Evolutionary conservation across 1,140 invertebrate species (phyloP), one percentile per base, ranked within the genome.

Genomic region (Laodelphax striatellus): DNA sequence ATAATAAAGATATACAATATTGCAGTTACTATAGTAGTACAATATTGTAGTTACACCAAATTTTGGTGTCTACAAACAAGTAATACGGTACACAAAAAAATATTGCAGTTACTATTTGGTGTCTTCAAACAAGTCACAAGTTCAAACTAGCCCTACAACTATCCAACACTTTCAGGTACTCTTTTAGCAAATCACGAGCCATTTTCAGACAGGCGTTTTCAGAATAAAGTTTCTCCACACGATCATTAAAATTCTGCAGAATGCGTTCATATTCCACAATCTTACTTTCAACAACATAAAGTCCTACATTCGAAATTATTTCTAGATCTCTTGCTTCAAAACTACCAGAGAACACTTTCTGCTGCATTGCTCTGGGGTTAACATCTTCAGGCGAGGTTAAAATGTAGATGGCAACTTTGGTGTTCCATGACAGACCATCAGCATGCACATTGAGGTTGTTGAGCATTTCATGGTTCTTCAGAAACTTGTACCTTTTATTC

Each of bases 341-440:
- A 16, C 67, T 57, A 60, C 66, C 58, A 13, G 63, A 62, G 63
- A 71, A 75, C 42, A 76, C 68, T 61, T 71, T 73, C 14, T 62
- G 52, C 52, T 68, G 70, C 64, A 73, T 72, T 53, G 65, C 34
- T 31, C 68, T 34, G 22, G 58, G 62, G 43, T 66, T 56, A 46
- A 65, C 22, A 61, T 17, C 61, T 61, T 61, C 62, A 9, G 63
- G 55, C 42, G 70, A 70, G 41, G 61, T 65, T n/a, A 68, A 56
- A 56, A 76, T 60, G 58, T 71, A 77, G 50, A 76, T 67, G 46
- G 71, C 60, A 58, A 69, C 68, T 58, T 65, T 69, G 3, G 70
- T 70, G 71, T 76, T 77, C 67, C 79, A 82, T 72, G 80, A 82
- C 56, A 82, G 63, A 16, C 80, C 80, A 63, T 74, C 71, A 2